Evolutionary conservation across 2,888 invertebrate species (phyloP).

Genomic region (Leucophora obtusa): DNA sequence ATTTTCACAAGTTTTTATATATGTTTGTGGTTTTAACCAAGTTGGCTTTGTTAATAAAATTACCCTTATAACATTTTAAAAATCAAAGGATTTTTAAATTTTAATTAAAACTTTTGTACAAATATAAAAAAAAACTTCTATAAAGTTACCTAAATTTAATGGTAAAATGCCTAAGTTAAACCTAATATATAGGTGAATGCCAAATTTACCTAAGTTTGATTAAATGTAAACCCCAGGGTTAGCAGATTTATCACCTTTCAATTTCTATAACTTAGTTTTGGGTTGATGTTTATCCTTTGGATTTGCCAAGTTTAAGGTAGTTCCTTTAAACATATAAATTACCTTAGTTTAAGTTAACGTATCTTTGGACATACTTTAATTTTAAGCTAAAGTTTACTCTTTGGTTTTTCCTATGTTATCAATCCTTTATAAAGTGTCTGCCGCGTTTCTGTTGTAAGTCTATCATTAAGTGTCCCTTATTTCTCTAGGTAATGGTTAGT

Average conservation of each 20-base stretch:
- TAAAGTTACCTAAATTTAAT: too few relatives aligned
- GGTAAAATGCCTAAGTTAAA: too few relatives aligned
- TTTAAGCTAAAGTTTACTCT: neutral
- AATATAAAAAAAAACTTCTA: too few relatives aligned
- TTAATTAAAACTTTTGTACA: too few relatives aligned
- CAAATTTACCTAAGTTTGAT: too few relatives aligned
- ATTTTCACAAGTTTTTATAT: too few relatives aligned
- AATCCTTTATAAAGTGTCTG: neutral
- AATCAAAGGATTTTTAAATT: too few relatives aligned
- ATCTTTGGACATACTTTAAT: neutral
- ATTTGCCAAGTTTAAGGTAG: conserved; percentile 1
- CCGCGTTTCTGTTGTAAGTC: neutral
- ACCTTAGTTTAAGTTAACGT: neutral
- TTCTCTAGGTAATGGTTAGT: conserved; percentile 52
- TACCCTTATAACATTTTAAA: too few relatives aligned
- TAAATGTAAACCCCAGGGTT: too few relatives aligned
- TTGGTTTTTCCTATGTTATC: neutral
- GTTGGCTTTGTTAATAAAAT: too few relatives aligned
- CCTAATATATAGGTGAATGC: too few relatives aligned
- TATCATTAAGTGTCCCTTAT: neutral
- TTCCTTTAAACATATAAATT: neutral
- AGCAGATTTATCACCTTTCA: neutral
- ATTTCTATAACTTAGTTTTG: neutral
- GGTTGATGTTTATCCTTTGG: neutral
- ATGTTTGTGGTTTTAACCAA: too few relatives aligned